phyloP scores from a whole-genome alignment of 2,888 invertebrate genomes.

The Netelia virgata region DNA sequence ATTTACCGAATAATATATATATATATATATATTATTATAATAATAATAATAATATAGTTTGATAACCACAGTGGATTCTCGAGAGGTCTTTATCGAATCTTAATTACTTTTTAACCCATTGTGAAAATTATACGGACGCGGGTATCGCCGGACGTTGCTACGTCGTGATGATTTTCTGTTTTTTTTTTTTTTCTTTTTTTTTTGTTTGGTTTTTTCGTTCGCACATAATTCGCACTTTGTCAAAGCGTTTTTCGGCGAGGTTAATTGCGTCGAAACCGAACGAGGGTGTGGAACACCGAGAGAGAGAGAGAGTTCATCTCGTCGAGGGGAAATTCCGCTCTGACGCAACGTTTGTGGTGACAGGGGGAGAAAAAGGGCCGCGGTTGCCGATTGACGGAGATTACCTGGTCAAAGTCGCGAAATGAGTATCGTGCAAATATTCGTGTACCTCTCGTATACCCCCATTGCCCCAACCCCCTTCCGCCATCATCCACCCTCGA shows the following conservation, averaged over 20 bases:
- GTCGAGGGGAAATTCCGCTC: conserved; percentile 38
- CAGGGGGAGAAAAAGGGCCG: conserved; percentile 39
- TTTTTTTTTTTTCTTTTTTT: conserved; percentile 5
- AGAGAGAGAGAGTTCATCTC: conserved; percentile 11
- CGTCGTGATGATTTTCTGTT: not conserved
- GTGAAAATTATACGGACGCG: conserved; percentile 16
- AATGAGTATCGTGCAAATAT: conserved; percentile 82
- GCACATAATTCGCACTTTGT: conserved; percentile 51
- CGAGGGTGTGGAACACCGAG: not conserved
- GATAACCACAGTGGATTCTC: too few species aligned
- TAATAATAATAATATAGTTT: too few species aligned
- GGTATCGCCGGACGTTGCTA: not conserved
- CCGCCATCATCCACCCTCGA: not conserved
- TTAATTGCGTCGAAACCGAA: conserved; percentile 43
- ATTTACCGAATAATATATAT: not conserved
- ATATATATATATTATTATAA: too few species aligned
- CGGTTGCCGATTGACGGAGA: conserved; percentile 49
- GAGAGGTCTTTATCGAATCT: not conserved
- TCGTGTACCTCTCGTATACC: conserved; percentile 32
- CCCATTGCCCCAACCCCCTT: not conserved
- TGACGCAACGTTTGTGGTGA: conserved; percentile 25
- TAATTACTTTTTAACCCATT: conserved; percentile 30
- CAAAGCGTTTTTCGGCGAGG: conserved; percentile 47
- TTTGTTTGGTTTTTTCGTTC: conserved; percentile 22
- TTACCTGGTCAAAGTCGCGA: conserved; percentile 71